Evolutionary conservation across 2,113 vertebrate species (phyloP).

Genomic region (Lophotis ruficrista): DNA sequence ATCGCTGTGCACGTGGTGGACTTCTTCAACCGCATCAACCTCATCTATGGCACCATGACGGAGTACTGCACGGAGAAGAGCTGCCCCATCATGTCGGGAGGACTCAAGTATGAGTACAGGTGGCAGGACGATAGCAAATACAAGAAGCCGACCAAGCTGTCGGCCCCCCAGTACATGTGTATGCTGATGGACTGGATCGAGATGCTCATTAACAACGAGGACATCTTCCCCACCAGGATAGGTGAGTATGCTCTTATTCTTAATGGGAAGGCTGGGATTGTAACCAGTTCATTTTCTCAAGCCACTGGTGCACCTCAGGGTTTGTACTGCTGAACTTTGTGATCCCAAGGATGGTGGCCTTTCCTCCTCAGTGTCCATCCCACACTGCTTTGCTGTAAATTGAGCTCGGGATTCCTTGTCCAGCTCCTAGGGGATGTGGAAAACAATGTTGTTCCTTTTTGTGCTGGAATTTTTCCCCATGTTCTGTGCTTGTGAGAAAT

Average conservation of each 20-base stretch:
- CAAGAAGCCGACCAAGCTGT: conserved; percentile 91
- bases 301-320: background rate
- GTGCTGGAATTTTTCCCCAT: background rate
- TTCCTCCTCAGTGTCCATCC: background rate
- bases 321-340: background rate
- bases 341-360: background rate
- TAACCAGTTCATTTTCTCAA: background rate
- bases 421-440: background rate
- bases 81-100: conserved; percentile 95
- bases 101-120: conserved; percentile 93
- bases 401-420: background rate
- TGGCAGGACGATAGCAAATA: conserved; percentile 94
- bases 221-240: conserved; percentile 94
- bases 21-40: conserved; percentile 98
- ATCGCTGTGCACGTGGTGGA: conserved; percentile 95
- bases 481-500: background rate
- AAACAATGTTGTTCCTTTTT: background rate
- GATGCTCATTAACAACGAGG: conserved; percentile 93
- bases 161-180: conserved; percentile 92
- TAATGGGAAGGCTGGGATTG: fast-evolving
- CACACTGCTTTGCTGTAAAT: background rate
- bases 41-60: conserved; percentile 97
- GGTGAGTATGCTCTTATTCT: conserved; percentile 78
- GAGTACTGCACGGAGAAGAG: conserved; percentile 91
- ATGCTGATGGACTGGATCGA: conserved; percentile 98